Percentiles rank a stretch among this genome's conserved stretches.
Conservation (phyloP, 2,113 vertebrate species). For the Ceyx cyanopectus region DNA sequence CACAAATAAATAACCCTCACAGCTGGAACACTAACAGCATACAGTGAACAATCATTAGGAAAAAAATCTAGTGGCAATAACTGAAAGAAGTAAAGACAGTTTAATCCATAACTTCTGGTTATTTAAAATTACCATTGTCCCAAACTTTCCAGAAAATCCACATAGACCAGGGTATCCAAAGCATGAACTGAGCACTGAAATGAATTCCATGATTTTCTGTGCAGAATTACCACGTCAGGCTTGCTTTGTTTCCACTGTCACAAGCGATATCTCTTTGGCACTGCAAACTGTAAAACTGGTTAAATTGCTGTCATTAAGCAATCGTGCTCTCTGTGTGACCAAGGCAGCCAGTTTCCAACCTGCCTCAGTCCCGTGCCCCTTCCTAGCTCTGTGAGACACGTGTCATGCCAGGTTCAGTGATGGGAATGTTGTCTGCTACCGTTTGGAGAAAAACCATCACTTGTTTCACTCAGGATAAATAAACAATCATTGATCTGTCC, state of each 20-base stretch:
- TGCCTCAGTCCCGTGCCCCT: background rate
- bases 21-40: background rate
- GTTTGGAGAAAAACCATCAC: background rate
- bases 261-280: conserved; percentile 11
- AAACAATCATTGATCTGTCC: background rate
- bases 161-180: background rate
- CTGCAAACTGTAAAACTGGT: conserved; percentile 9
- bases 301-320: conserved; percentile 57
- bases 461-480: conserved; percentile 2
- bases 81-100: background rate
- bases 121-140: background rate
- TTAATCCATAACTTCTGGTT: background rate
- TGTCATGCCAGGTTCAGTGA: background rate
- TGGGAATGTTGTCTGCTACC: background rate
- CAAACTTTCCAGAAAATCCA: background rate
- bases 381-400: background rate
- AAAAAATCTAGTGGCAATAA: background rate
- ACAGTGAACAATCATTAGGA: conserved; percentile 1
- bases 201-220: background rate
- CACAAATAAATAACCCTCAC: conserved; percentile 37
- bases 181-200: background rate
- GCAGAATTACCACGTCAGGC: background rate
- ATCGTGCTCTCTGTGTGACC: conserved; percentile 38
- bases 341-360: background rate
- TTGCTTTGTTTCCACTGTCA: conserved; percentile 33